Evolutionary conservation across 2,888 invertebrate genomes (phyloP), one percentile per base, ranked within the genome.

Genomic region (Plagiodera versicolora): DNA sequence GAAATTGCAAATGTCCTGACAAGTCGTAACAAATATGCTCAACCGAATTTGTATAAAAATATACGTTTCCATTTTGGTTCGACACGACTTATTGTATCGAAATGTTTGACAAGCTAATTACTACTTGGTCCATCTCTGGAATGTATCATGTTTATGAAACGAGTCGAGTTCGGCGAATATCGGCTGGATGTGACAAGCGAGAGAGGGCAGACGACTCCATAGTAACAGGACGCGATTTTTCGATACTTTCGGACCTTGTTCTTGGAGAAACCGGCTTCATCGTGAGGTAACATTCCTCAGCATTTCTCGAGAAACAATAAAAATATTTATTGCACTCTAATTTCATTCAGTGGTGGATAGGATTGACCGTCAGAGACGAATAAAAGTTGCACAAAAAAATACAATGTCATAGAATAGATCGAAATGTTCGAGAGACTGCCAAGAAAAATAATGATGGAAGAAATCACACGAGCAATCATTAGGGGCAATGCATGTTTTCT

Each of bases 181-280:
- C 64, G n/a, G 62, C 57, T 63, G 64, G 67, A 64, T 69, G 65
- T 70, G 67, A 68, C 45, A 65, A 66, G 53, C 58, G 67, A 55
- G 44, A 45, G 24, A 46, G 16, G 14, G 44, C 30, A 39, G 16
- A 56, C 55, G 69, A 66, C 66, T 71, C 73, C 75, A 69, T 76
- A 74, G 76, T 74, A 76, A 76, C 76, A 76, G 72, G 72, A 68
- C 71, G 68, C 70, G 73, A 71, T 48, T 74, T 75, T 75, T 75
- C 72, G 75, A 74, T 74, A 73, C 72, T 74, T 76, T 75, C 70
- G 70, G 72, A 70, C 56, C 62, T 58, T 61, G 64, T 59, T 63
- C 61, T 58, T 28, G 56, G 56, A 64, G 63, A 72, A 76, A 76
- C 76, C 75, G 74, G 76, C 75, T 74, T 46, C 18, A 39, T 50